These are phyloP conservation scores for Gambelia wislizenii DNA, from an alignment of 2,797 vertebrate species.

Conservation along the genomic window DNA sequence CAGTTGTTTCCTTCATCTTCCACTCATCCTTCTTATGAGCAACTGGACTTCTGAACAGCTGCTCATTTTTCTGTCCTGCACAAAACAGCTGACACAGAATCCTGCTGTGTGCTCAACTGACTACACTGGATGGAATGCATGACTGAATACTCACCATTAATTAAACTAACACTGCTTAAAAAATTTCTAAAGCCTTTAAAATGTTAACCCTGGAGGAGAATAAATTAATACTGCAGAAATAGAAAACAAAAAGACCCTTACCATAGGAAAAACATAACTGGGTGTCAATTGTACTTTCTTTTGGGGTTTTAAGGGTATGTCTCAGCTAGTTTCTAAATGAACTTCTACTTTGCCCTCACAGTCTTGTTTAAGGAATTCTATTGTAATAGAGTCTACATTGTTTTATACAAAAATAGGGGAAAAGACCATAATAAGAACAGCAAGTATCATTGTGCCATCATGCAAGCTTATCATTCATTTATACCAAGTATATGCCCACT, in stretches of 20 bases:
- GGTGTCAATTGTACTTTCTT: slow-evolving; percentile 30
- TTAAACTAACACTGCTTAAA: slow-evolving; percentile 39
- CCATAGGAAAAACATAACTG: background rate
- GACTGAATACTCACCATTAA: slow-evolving; percentile 16
- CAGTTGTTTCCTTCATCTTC: slow-evolving; percentile 13
- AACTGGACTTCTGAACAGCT: slow-evolving; percentile 52
- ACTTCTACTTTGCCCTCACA: background rate
- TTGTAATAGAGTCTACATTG: background rate
- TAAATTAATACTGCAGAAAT: background rate
- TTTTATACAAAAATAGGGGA: slow-evolving; percentile 2
- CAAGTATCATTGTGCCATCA: background rate
- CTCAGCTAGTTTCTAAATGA: background rate
- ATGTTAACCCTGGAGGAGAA: background rate
- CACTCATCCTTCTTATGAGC: background rate
- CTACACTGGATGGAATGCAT: slow-evolving; percentile 37
- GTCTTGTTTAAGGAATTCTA: background rate
- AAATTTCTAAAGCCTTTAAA: background rate
- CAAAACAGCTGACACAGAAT: slow-evolving; percentile 36
- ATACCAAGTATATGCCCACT: background rate
- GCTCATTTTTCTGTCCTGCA: slow-evolving; percentile 38
- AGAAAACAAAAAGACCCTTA: background rate
- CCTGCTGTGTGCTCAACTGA: fast-evolving
- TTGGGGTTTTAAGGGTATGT: background rate
- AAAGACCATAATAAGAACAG: background rate
- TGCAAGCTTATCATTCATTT: background rate